Evolutionary conservation across 1,140 invertebrate species (phyloP).

Genomic region (Papilio machaon): DNA sequence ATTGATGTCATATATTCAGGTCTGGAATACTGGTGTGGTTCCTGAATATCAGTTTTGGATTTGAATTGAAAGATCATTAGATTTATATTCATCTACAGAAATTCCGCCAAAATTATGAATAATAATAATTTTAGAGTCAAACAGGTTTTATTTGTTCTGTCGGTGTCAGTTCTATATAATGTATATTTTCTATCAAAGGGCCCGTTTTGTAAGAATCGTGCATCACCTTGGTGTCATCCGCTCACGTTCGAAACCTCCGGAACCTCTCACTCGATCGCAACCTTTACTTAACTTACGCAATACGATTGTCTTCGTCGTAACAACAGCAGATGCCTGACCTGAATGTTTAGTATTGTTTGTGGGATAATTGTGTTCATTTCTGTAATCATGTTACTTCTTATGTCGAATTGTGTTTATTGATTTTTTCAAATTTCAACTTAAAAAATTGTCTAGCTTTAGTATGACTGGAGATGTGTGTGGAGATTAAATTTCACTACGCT

Average conservation of each 20-base stretch:
- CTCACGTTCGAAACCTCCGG: constrained; percentile 20
- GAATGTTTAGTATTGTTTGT: constrained; percentile 17
- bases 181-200: constrained; percentile 2
- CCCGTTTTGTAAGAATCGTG: constrained; percentile 2
- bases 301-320: constrained; percentile 22
- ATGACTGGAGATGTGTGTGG: no score
- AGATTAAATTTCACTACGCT: no score
- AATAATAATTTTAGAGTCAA: no score
- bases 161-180: neutral
- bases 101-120: no score
- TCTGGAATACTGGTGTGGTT: no score
- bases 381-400: constrained; percentile 7
- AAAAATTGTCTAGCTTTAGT: neutral
- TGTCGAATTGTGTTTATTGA: neutral
- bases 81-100: no score
- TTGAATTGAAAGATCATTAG: no score
- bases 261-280: constrained; percentile 31
- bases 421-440: neutral
- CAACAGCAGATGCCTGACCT: constrained; percentile 21
- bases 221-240: constrained; percentile 27
- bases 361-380: constrained; percentile 25
- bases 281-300: constrained; percentile 24
- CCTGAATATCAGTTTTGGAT: no score
- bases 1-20: no score
- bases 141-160: neutral